Conservation (phyloP, 2,888 invertebrate species). For the Caenorhabditis zanzibari region DNA sequence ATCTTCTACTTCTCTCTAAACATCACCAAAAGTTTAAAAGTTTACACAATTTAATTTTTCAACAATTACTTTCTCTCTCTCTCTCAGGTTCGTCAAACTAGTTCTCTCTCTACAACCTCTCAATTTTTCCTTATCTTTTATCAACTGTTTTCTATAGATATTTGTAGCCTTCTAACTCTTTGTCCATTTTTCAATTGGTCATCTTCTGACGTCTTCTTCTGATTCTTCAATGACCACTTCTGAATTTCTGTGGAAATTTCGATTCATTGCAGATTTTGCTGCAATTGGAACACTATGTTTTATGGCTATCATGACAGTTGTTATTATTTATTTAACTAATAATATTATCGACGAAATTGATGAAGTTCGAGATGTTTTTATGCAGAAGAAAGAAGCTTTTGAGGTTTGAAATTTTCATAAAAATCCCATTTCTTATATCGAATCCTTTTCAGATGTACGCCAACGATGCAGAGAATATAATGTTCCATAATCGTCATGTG, state of each 20-base stretch:
- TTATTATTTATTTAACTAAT: conserved; percentile 48
- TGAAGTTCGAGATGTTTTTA: conserved; percentile 51
- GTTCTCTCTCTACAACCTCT: conserved; percentile 25
- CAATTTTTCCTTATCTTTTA: conserved; percentile 5
- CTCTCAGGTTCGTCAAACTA: conserved; percentile 49
- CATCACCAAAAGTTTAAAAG: conserved; percentile 31
- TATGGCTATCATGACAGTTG: conserved; percentile 44
- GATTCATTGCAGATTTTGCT: conserved; percentile 54
- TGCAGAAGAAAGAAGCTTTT: conserved; percentile 40
- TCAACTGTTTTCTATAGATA: conserved; percentile 25
- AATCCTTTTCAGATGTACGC: conserved; percentile 61
- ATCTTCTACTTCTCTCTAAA: background rate
- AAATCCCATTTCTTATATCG: no score
- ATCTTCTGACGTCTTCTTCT: conserved; percentile 6
- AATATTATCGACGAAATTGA: conserved; percentile 61
- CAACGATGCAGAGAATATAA: conserved; percentile 47
- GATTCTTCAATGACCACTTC: conserved; percentile 25
- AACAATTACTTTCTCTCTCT: conserved; percentile 27
- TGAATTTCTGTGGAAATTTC: conserved; percentile 49
- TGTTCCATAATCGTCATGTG: conserved; percentile 27
- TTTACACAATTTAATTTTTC: conserved; percentile 22
- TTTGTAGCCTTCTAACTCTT: conserved; percentile 30
- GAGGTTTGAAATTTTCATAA: no score
- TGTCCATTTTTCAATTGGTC: conserved; percentile 21
- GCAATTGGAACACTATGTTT: conserved; percentile 61